Percentiles rank a stretch among this genome's conserved stretches.
phyloP scores from a whole-genome alignment of 1,140 invertebrate genomes.

The Phocides pigmalion region DNA sequence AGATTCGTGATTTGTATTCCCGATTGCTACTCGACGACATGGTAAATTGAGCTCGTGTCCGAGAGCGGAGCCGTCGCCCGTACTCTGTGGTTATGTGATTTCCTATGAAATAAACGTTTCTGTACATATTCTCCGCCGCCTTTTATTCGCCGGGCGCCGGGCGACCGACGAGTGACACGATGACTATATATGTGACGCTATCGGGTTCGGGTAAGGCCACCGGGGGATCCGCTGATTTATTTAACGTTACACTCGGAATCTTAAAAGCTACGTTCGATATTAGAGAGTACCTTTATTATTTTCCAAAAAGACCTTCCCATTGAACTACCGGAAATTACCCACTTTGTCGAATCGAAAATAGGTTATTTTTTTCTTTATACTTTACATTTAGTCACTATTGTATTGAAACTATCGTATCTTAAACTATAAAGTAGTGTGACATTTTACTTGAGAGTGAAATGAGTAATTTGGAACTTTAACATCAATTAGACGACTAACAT shows the following conservation, averaged over 20 bases:
- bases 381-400: constrained; percentile 34
- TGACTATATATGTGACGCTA: constrained; percentile 36
- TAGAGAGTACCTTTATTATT: constrained; percentile 44
- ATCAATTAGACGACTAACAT: constrained; percentile 21
- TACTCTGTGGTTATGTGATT: constrained; percentile 76
- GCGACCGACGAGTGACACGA: constrained; percentile 7
- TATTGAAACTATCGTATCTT: constrained; percentile 33
- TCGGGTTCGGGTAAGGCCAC: constrained; percentile 39
- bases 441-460: constrained; percentile 29
- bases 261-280: constrained; percentile 55
- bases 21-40: constrained; percentile 72
- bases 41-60: constrained; percentile 70
- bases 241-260: constrained; percentile 59
- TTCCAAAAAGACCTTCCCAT: constrained; percentile 28
- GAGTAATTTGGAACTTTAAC: constrained; percentile 22
- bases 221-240: constrained; percentile 38
- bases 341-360: constrained; percentile 28
- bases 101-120: constrained; percentile 82
- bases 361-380: constrained; percentile 35
- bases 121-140: constrained; percentile 82
- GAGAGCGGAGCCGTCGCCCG: constrained; percentile 33
- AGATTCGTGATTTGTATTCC: constrained; percentile 81
- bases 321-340: constrained; percentile 23
- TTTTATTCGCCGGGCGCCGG: constrained; percentile 63
- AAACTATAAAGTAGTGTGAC: constrained; percentile 33